These are phyloP conservation scores for Caranx ignobilis DNA, from an alignment of 2,113 vertebrate genomes.

Conservation along the genomic window DNA sequence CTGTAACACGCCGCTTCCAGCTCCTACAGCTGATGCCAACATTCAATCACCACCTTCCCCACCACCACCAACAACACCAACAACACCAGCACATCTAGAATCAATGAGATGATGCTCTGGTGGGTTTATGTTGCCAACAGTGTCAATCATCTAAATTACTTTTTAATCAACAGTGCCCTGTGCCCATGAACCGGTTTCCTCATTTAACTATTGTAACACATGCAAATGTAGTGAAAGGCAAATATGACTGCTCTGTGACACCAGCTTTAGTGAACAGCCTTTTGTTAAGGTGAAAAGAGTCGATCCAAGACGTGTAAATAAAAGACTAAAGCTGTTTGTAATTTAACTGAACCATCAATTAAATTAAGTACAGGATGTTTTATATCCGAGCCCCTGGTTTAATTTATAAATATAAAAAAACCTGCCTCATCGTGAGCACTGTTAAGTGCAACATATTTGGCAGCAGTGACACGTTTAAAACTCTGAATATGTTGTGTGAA, in stretches of 20 bases:
- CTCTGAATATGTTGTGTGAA: not conserved
- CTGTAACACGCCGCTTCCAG: constrained; percentile 16
- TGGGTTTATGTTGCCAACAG: not conserved
- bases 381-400: not conserved
- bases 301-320: not conserved
- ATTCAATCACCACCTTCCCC: constrained; percentile 9
- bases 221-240: not conserved
- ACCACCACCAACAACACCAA: not conserved
- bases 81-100: not conserved
- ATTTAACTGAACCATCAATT: not conserved
- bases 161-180: not conserved
- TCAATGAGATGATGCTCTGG: not conserved
- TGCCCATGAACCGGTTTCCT: not conserved
- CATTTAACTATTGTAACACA: not conserved
- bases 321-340: not conserved
- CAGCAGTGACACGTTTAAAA: not conserved
- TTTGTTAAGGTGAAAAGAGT: not conserved
- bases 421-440: no score
- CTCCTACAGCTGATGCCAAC: constrained; percentile 8
- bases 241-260: not conserved
- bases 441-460: not conserved
- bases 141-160: not conserved
- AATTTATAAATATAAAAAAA: not conserved
- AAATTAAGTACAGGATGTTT: not conserved
- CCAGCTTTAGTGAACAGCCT: not conserved